Base-by-base conservation (phyloP, 2,888 invertebrate species). In the Drosophila borealis region DNA sequence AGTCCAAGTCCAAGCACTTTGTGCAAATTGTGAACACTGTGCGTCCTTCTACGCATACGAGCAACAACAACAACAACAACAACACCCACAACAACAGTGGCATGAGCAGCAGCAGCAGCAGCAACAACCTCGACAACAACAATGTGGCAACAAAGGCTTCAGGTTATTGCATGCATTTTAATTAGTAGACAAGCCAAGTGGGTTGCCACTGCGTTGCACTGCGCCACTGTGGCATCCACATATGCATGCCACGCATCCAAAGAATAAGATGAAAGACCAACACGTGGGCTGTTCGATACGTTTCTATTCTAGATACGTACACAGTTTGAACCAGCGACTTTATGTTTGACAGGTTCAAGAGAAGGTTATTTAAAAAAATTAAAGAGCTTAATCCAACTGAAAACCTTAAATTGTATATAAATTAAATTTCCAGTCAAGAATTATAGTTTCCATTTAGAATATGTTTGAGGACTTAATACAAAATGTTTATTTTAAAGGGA, bases 101-200 rank as follows among this genome's bases (percentile, higher is more conserved):
- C 59, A 57, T 39, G 21, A 48, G n/a, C 69, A 56, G 29, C 51
- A n/a, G 14, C 51, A 17, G 53, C 62, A 68, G 49, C 66, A 73
- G 68, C 85, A 81, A 63, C 80, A 79, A 79, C 75, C 80, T 79
- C 79, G 77, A 25, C 80, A 70, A 57, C 83, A 75, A 81, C 71
- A 88, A 81, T 86, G 84, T 71, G 76, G 79, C 88, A 89, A 89
- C 88, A 83, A 83, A 83, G 89, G 86, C 83, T 89, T 83, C 83
- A 83, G 83, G 83, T 83, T 83, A 83, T 83, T 89, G 89, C 83
- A 88, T 89, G 83, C 83, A 83, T 83, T 83, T 83, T 83, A 83
- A 83, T 83, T 83, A 83, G 83, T 83, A 89, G 83, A 89, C 83
- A 83, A 89, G 83, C 89, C 89, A 83, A 83, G 83, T 83, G 89